A percentile compares a stretch with the other conserved stretches of the same genome.
Evolutionary conservation across 2,797 vertebrate genomes (phyloP).

Genomic region (Esox lucius): DNA sequence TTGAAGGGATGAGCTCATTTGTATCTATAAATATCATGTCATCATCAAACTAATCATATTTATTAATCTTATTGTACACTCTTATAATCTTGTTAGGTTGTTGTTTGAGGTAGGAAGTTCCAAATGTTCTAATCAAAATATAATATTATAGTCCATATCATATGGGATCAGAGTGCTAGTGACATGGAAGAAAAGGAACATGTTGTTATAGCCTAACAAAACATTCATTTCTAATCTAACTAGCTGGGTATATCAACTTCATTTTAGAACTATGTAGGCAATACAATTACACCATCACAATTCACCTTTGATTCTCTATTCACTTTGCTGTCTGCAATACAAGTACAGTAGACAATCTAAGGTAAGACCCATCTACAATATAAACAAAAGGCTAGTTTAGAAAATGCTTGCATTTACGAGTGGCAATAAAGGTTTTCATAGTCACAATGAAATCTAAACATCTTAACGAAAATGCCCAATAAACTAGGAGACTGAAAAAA

Average conservation of each 20-base stretch:
- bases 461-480: slow-evolving; percentile 37
- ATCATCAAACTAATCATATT: not conserved
- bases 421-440: slow-evolving; percentile 23
- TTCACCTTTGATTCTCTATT: not conserved
- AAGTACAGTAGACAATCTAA: not conserved
- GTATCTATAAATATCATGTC: slow-evolving; percentile 13
- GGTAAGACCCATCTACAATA: slow-evolving; percentile 22
- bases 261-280: not conserved
- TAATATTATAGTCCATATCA: not conserved
- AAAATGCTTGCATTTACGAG: not conserved
- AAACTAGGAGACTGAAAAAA: slow-evolving; percentile 32
- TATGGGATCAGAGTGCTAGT: not conserved
- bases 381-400: not conserved
- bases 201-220: not conserved
- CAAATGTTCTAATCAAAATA: not conserved
- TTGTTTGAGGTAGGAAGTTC: not conserved
- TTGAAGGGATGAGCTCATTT: slow-evolving; percentile 51
- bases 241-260: not conserved
- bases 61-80: not conserved
- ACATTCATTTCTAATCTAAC: not conserved
- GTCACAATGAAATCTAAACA: slow-evolving; percentile 40
- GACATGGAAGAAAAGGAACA: not conserved
- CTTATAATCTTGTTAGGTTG: not conserved
- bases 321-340: not conserved
- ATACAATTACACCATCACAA: slow-evolving; percentile 2